Evolutionary conservation across 1,140 invertebrate genomes (phyloP).

Genomic region (Acyrthosiphon pisum): DNA sequence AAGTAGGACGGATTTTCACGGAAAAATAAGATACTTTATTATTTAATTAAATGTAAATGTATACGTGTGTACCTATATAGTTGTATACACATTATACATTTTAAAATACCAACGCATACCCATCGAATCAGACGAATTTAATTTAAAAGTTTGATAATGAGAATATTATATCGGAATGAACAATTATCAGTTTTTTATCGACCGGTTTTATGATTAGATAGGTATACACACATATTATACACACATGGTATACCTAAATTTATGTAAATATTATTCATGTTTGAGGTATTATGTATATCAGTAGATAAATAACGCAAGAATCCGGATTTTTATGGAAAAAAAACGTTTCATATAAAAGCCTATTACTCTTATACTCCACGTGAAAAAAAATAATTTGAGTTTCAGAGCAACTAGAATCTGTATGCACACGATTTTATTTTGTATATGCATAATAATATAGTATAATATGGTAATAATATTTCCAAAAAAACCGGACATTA

Average conservation of each 20-base stretch:
- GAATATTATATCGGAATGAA: background rate
- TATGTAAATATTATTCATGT: background rate
- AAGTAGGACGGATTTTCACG: background rate
- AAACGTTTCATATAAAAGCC: background rate
- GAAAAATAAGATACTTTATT: background rate
- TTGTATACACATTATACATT: background rate
- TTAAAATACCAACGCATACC: background rate
- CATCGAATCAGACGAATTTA: background rate
- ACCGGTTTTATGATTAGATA: constrained; percentile 4
- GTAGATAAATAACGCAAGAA: background rate
- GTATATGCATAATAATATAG: background rate
- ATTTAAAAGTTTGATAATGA: background rate
- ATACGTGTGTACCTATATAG: background rate
- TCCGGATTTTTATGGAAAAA: background rate
- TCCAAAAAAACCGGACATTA: too few relatives aligned
- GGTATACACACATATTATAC: background rate
- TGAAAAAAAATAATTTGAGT: background rate
- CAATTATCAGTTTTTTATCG: background rate
- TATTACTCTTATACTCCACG: background rate
- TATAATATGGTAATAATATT: too few relatives aligned
- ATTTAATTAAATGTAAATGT: constrained; percentile 1
- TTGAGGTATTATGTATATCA: background rate
- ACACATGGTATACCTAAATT: background rate
- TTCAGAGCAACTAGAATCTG: background rate
- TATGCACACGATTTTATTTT: background rate